These are phyloP conservation scores for Palloptera scutellata DNA, from an alignment of 2,888 invertebrate species.

Conservation along the genomic window DNA sequence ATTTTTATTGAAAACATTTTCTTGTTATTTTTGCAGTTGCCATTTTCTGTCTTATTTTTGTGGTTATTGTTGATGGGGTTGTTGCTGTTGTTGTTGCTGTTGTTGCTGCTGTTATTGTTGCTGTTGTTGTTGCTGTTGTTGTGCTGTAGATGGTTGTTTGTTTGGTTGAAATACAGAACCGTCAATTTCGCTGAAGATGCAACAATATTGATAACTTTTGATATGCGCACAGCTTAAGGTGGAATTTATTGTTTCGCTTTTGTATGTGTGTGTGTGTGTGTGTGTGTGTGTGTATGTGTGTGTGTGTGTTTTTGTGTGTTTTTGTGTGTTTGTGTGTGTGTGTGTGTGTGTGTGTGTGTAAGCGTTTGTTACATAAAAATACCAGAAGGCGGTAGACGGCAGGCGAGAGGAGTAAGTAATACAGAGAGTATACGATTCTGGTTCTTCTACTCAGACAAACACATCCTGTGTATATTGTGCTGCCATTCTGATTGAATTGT, in stretches of 20 bases:
- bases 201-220: slow-evolving; percentile 16
- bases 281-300: neutral
- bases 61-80: neutral
- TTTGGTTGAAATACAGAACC: neutral
- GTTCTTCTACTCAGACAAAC: no score
- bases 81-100: neutral
- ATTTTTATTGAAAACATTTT: no score
- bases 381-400: no score
- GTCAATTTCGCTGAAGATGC: no score
- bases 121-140: neutral
- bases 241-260: slow-evolving; percentile 22
- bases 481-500: slow-evolving; percentile 43
- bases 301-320: neutral
- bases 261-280: neutral
- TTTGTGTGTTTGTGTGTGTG: no score
- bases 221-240: slow-evolving; percentile 24
- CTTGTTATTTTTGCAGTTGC: neutral
- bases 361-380: no score
- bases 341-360: neutral
- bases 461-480: slow-evolving; percentile 20
- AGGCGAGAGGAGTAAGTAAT: neutral
- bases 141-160: neutral
- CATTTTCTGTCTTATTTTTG: neutral
- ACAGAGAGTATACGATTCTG: no score
- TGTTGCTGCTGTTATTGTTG: no score